A percentile compares a stretch with the other conserved stretches of the same genome.
These are phyloP conservation scores for Phylloscopus trochilus DNA, from an alignment of 2,113 vertebrate genomes.

Conservation along the genomic window DNA sequence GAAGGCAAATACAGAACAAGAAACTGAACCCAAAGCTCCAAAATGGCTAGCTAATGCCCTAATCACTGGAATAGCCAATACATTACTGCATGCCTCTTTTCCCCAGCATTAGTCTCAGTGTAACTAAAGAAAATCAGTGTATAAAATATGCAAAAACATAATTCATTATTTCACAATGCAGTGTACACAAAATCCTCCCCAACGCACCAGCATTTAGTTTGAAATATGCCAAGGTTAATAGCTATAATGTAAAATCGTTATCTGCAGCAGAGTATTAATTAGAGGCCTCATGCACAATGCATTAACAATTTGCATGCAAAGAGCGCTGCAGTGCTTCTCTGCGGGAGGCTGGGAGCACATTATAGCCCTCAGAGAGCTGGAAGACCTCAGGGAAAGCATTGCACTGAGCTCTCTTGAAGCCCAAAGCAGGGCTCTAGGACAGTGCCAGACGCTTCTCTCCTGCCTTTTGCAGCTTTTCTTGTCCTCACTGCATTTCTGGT, in stretches of 20 bases:
- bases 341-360: neutral
- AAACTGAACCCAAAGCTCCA: neutral
- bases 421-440: neutral
- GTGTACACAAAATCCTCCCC: neutral
- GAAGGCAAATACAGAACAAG: neutral
- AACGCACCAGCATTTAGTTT: neutral
- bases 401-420: neutral
- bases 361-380: neutral
- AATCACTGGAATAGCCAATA: neutral
- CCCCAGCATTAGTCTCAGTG: neutral
- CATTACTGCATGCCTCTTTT: neutral
- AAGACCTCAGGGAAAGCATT: neutral
- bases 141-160: neutral
- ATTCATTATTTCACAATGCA: neutral
- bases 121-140: neutral
- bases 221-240: constrained; percentile 50
- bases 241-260: constrained; percentile 55
- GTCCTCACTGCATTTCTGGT: neutral
- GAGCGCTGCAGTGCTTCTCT: neutral
- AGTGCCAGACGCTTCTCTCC: neutral
- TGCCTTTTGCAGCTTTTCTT: neutral
- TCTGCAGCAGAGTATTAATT: constrained; percentile 56
- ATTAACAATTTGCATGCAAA: constrained; percentile 52
- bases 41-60: neutral
- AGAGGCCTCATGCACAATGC: constrained; percentile 43